Evolutionary conservation across 1,140 invertebrate species (phyloP).

Genomic region (Nebria ingens): DNA sequence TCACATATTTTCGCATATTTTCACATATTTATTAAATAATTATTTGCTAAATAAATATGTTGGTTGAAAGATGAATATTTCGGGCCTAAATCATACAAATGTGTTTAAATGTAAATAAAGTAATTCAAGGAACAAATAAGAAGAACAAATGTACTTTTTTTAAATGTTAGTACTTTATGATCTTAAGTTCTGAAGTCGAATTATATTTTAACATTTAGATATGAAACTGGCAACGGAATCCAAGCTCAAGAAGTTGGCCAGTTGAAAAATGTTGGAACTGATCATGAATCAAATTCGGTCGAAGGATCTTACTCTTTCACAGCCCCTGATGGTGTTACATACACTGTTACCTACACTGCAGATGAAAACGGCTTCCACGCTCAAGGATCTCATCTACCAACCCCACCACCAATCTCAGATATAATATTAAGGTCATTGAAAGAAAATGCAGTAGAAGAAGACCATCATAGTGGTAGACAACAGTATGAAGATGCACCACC

Average conservation of each 20-base stretch:
- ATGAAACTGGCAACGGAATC: slow-evolving; percentile 34
- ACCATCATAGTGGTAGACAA: slow-evolving; percentile 9
- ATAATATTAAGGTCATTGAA: slow-evolving; percentile 31
- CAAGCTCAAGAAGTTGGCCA: slow-evolving; percentile 19
- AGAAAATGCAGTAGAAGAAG: slow-evolving; percentile 32
- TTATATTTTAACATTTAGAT: too few species aligned
- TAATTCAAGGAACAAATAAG: too few species aligned
- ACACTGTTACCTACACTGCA: slow-evolving; percentile 31
- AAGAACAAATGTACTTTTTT: too few species aligned
- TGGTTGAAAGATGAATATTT: too few species aligned
- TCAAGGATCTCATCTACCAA: slow-evolving; percentile 60
- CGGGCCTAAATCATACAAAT: too few species aligned
- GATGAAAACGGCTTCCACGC: slow-evolving; percentile 50
- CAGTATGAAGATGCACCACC: not conserved
- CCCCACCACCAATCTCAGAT: slow-evolving; percentile 60
- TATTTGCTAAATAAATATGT: too few species aligned
- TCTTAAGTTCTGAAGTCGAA: too few species aligned
- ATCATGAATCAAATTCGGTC: slow-evolving; percentile 32
- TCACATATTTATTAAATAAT: too few species aligned
- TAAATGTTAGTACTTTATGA: too few species aligned
- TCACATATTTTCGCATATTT: too few species aligned
- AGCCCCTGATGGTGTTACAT: slow-evolving; percentile 31
- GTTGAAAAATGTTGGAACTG: slow-evolving; percentile 30
- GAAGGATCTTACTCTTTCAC: slow-evolving; percentile 35
- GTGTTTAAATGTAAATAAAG: too few species aligned